These are phyloP conservation scores for Chelonia mydas DNA, from an alignment of 2,797 vertebrate species.

Conservation along the genomic window DNA sequence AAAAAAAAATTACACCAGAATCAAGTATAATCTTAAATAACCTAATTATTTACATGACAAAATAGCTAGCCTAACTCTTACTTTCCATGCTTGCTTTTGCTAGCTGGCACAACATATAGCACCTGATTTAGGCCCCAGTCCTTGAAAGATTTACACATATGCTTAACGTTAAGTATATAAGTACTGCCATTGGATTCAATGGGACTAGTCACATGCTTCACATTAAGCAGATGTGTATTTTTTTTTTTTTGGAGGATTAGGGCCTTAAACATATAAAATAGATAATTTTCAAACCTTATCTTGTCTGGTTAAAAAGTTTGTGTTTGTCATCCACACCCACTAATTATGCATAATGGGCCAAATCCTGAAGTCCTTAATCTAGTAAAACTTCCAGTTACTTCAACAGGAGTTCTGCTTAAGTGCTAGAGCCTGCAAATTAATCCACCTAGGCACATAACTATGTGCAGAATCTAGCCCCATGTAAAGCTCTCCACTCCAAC, in stretches of 20 bases:
- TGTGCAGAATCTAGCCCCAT: rapidly evolving
- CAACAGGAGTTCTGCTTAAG: rapidly evolving
- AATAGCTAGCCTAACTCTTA: rapidly evolving
- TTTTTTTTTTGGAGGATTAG: neutral
- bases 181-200: neutral
- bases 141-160: neutral
- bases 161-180: neutral
- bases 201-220: neutral
- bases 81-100: neutral
- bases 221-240: neutral
- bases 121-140: neutral
- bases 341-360: neutral
- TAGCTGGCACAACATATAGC: neutral
- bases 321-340: neutral
- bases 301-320: neutral
- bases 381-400: neutral
- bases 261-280: neutral
- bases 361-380: neutral
- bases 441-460: neutral
- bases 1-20: neutral
- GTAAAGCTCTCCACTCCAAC: no score
- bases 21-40: neutral
- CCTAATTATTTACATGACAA: neutral
- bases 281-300: rapidly evolving
- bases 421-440: rapidly evolving